A percentile compares a stretch with the other conserved stretches of the same genome.
Evolutionary conservation across 2,113 vertebrate species (phyloP).

Genomic region (Mus pahari): DNA sequence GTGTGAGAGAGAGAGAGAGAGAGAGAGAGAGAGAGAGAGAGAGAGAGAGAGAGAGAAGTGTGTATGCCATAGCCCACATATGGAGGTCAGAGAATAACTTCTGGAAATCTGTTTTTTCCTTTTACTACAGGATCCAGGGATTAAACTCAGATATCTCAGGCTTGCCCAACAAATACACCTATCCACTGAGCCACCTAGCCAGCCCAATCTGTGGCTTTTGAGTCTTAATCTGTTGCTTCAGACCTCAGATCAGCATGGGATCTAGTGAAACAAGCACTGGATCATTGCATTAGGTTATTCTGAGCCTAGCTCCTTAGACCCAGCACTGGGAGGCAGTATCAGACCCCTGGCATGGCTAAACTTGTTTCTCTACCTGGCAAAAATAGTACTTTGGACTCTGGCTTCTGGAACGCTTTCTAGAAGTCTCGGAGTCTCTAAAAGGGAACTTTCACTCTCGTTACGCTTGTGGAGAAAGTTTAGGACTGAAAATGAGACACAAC

Average conservation of each 20-base stretch:
- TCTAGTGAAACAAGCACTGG: not conserved
- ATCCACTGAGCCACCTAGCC: not conserved
- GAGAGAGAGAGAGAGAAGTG: too few relatives aligned
- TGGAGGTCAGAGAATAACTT: not conserved
- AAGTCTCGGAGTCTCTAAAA: not conserved
- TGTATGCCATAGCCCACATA: too few relatives aligned
- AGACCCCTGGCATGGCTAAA: not conserved
- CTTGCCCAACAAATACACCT: not conserved
- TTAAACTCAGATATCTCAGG: not conserved
- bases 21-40: too few relatives aligned
- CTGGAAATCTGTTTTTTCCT: not conserved
- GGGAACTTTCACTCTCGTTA: not conserved
- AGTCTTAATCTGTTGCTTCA: not conserved
- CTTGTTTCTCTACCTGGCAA: not conserved
- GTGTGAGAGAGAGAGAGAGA: too few relatives aligned
- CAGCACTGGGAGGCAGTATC: not conserved
- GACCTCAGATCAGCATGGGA: not conserved
- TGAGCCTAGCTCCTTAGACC: not conserved
- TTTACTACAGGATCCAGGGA: not conserved
- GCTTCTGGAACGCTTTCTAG: conserved; percentile 10
- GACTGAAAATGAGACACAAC: not conserved
- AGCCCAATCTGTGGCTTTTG: not conserved
- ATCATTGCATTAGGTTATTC: not conserved
- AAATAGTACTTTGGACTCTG: not conserved
- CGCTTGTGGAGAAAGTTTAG: not conserved